Evolutionary conservation across 2,797 vertebrate genomes (phyloP), one percentile per base, ranked within the genome.

Genomic region (Centropyge bicolor): DNA sequence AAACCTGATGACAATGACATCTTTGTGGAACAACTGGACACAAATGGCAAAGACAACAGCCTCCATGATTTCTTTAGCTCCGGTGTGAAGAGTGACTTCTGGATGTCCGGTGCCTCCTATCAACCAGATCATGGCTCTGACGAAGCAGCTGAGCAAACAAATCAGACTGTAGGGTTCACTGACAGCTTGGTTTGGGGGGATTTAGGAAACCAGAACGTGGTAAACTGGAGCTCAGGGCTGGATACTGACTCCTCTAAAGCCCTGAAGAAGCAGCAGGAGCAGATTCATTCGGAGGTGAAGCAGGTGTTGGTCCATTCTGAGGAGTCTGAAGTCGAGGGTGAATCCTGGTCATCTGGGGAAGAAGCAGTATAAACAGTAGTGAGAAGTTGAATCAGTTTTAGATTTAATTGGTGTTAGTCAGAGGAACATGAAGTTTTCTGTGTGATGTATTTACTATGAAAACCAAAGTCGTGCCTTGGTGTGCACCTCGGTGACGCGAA

Each of bases 261-360:
- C 13, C 49, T 52, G 14, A 56, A 72, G 59, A 74, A 79, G 17
- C 82, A 82, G 49, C 63, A 90, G 46, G 68, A 84, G 64, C 66
- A 78, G 55, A 79, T 65, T 31, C 70, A 60, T 14, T n/a, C 60
- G 4, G 80, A 89, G 70, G 68, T 49, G 19, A 90, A 89, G 70
- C 77, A 88, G 60, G 40, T 80, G 55, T 35, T 82, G 5, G 83
- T 89, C 41, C 89, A 90, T 43, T 95, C 93, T 35, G 94, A 94
- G 57, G 94, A 94, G 51, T 95, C 93, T 12, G 91, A 92, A 35
- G 90, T 73, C 45, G 94, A 95, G 43, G 94, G 87, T 8, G 92
- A 91, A 74, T 91, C 90, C 22, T 94, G 94, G 95, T 96, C 94
- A 0, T 95, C 94, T 48, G 95, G 92, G 3, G 94, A 95, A 48